Evolutionary conservation across 2,797 vertebrate genomes (phyloP).

Genomic region (Sebastolobus altivelis): DNA sequence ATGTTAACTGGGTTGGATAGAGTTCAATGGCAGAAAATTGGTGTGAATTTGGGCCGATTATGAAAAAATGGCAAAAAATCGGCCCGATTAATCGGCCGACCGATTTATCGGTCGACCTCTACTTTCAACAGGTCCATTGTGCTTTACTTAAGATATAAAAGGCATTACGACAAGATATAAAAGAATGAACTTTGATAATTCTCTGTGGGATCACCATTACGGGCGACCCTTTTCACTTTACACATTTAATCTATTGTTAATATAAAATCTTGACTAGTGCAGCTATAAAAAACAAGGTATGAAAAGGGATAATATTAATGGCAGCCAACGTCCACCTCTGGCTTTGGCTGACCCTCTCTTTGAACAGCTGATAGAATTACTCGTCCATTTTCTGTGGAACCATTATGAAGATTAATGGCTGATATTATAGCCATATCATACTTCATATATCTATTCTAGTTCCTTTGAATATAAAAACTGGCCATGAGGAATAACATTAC

Average conservation of each 20-base stretch:
- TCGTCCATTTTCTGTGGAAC: slow-evolving; percentile 28
- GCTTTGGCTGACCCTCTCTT: slow-evolving; percentile 12
- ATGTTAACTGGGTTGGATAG: slow-evolving; percentile 10
- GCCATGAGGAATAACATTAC: slow-evolving; percentile 62
- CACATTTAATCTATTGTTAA: not conserved
- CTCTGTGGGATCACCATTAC: not conserved
- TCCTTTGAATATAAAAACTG: slow-evolving; percentile 62
- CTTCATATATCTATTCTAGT: slow-evolving; percentile 50
- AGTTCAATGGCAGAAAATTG: slow-evolving; percentile 15
- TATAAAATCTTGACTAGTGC: slow-evolving; percentile 1
- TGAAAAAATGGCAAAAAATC: too few species aligned
- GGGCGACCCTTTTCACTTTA: not conserved
- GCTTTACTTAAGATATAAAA: not conserved
- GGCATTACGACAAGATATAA: not conserved
- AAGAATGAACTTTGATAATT: not conserved
- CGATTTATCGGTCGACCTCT: too few species aligned
- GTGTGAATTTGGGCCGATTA: slow-evolving; percentile 26
- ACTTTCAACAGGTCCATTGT: not conserved
- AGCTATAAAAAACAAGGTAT: slow-evolving; percentile 1
- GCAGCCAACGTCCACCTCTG: not conserved
- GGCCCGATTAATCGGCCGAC: too few species aligned
- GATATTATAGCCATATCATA: slow-evolving; percentile 62
- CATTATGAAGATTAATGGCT: slow-evolving; percentile 68
- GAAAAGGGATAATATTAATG: not conserved
- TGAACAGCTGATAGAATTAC: slow-evolving; percentile 35